Percentiles rank a stretch among this genome's conserved stretches.
Evolutionary conservation across 2,888 invertebrate genomes (phyloP).

Genomic region (Chouioia cunea): DNA sequence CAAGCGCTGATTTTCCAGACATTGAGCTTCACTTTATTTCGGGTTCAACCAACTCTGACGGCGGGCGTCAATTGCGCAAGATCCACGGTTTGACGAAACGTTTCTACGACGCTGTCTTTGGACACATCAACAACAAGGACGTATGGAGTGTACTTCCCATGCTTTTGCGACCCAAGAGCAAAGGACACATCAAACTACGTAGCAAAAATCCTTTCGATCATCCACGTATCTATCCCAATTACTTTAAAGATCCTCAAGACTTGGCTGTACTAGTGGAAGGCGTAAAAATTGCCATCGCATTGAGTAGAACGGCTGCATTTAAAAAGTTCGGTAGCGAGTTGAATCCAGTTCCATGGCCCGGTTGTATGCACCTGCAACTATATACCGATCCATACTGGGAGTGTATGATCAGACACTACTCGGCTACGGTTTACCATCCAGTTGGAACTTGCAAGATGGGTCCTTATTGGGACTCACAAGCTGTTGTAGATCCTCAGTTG

Average conservation of each 20-base stretch:
- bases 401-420: conserved; percentile 85
- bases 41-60: conserved; percentile 88
- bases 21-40: conserved; percentile 92
- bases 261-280: conserved; percentile 86
- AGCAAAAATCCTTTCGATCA: conserved; percentile 88
- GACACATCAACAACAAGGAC: conserved; percentile 81
- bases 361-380: conserved; percentile 77
- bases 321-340: conserved; percentile 79
- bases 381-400: conserved; percentile 87
- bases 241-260: conserved; percentile 85
- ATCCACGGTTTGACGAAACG: conserved; percentile 82
- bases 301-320: conserved; percentile 85
- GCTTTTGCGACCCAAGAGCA: conserved; percentile 86
- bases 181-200: conserved; percentile 84
- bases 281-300: conserved; percentile 84
- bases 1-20: conserved; percentile 86
- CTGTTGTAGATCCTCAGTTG: conserved; percentile 85
- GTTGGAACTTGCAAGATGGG: conserved; percentile 93
- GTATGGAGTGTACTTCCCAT: conserved; percentile 89
- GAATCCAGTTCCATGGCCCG: conserved; percentile 81
- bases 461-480: conserved; percentile 85
- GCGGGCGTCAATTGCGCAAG: conserved; percentile 84
- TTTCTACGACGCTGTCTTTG: conserved; percentile 82
- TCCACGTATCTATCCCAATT: conserved; percentile 93
- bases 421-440: conserved; percentile 88